Evolutionary conservation across 2,797 vertebrate species (phyloP).

Genomic region (Geotrypetes seraphini): DNA sequence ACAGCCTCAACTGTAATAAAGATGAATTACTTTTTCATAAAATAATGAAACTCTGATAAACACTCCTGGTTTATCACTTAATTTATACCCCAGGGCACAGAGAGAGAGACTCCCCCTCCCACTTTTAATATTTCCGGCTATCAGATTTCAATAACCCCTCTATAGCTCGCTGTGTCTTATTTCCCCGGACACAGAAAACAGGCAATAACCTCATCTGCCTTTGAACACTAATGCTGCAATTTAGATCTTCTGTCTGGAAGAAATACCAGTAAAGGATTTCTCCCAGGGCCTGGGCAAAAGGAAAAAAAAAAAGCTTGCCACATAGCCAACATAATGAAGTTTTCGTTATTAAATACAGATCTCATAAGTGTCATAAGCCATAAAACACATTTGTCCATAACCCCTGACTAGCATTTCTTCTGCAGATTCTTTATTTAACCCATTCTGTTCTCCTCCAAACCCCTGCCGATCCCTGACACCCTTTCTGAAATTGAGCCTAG

Average conservation of each 20-base stretch:
- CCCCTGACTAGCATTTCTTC: slow-evolving; percentile 20
- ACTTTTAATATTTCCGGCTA: slow-evolving; percentile 79
- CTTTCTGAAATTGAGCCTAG: too few relatives aligned
- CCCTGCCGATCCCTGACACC: too few relatives aligned
- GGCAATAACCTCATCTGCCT: slow-evolving; percentile 73
- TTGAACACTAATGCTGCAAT: slow-evolving; percentile 57
- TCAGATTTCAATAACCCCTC: slow-evolving; percentile 84
- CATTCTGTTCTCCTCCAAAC: too few relatives aligned
- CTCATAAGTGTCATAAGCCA: slow-evolving; percentile 54
- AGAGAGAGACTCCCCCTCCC: slow-evolving; percentile 21
- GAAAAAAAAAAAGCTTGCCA: too few relatives aligned
- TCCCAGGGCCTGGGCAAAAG: slow-evolving; percentile 44
- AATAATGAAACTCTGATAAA: slow-evolving; percentile 59
- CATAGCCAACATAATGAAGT: slow-evolving; percentile 54
- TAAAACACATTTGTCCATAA: slow-evolving; percentile 37
- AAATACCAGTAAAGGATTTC: slow-evolving; percentile 55
- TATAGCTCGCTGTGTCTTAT: slow-evolving; percentile 73
- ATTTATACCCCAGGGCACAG: slow-evolving; percentile 72
- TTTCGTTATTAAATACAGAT: slow-evolving; percentile 70
- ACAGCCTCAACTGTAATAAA: slow-evolving; percentile 69
- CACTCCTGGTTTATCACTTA: slow-evolving; percentile 66
- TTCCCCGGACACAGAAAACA: slow-evolving; percentile 86
- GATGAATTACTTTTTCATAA: slow-evolving; percentile 65
- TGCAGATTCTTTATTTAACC: not conserved
- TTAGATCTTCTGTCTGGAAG: slow-evolving; percentile 62